Evolutionary conservation across 2,797 vertebrate species (phyloP), one percentile per base, ranked within the genome.

Genomic region (Remorina albescens): DNA sequence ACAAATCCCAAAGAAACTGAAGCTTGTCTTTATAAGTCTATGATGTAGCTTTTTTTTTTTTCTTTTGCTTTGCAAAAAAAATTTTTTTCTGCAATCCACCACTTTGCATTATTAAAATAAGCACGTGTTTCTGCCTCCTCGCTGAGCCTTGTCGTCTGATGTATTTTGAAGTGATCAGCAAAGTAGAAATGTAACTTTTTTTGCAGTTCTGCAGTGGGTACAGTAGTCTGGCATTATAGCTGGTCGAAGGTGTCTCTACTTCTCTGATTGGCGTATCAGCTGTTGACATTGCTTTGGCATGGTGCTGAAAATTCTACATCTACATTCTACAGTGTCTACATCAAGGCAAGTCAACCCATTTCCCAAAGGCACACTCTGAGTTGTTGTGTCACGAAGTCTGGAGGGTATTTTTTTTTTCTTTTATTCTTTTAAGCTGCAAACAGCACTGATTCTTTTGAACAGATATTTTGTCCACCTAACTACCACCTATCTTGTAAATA

Each of bases 171-270:
- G 34, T 4, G 10, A 74, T 66, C 50, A 66, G 37, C 76, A 75
- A 76, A 67, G 67, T 37, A 47, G 37, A 83, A 72, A 73, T 30
- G 1, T 5, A 0, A 3, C 1, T 56, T 5, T 39, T 39, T 54
- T 66, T 42, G 53, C 4, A 18, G 39, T 32, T 34, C 25, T 1
- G 18, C 11, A 12, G 46, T 34, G 2, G 1, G 36, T 68, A 66
- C 61, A 80, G 76, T 63, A 50, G 46, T 50, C 16, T 56, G 32
- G 62, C 68, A 32, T 9, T 47, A 73, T 81, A 86, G 80, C 74
- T 81, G 78, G 78, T 82, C 39, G 6, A n/a, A 57, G 67, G 64
- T 34, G 58, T 21, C 23, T 47, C 62, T 71, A 28, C 4, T 32
- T 53, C 21, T 58, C 15, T 71, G 60, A 47, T 64, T 12, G 34